Evolutionary conservation across 2,797 vertebrate species (phyloP).

Genomic region (Choloepus didactylus): DNA sequence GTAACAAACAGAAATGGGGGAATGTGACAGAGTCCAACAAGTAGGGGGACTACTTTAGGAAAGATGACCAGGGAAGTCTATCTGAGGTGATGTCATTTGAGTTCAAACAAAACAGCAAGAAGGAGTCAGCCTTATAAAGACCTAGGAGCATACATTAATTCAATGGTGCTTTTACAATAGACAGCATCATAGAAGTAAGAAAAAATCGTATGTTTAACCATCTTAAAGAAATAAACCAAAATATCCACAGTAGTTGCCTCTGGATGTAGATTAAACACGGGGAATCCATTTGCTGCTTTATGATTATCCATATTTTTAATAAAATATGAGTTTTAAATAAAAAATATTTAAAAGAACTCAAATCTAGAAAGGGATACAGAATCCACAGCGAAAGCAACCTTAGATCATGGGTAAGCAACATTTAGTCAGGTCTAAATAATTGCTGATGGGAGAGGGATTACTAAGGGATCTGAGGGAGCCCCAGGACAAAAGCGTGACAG

Average conservation of each 20-base stretch:
- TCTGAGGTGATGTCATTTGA: not conserved
- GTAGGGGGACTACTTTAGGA: not conserved
- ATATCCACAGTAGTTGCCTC: not conserved
- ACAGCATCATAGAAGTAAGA: not conserved
- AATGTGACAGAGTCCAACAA: not conserved
- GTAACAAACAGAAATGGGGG: not conserved
- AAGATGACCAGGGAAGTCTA: not conserved
- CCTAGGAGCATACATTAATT: not conserved
- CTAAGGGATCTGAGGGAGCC: not conserved
- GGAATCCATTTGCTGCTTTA: not conserved
- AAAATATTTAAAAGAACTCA: constrained; percentile 16
- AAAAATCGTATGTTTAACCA: not conserved
- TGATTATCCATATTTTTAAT: constrained; percentile 36
- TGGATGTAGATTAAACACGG: not conserved
- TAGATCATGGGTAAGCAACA: not conserved
- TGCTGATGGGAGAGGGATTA: not conserved
- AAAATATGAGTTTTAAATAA: not conserved
- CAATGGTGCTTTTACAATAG: not conserved
- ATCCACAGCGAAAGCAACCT: not conserved
- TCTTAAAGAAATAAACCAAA: constrained; percentile 32
- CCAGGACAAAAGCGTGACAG: not conserved
- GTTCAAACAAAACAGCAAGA: not conserved
- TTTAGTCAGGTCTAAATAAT: not conserved
- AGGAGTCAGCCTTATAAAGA: not conserved
- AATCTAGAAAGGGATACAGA: not conserved